Evolutionary conservation across 2,888 invertebrate species (phyloP).

Genomic region (Tipula helvola): DNA sequence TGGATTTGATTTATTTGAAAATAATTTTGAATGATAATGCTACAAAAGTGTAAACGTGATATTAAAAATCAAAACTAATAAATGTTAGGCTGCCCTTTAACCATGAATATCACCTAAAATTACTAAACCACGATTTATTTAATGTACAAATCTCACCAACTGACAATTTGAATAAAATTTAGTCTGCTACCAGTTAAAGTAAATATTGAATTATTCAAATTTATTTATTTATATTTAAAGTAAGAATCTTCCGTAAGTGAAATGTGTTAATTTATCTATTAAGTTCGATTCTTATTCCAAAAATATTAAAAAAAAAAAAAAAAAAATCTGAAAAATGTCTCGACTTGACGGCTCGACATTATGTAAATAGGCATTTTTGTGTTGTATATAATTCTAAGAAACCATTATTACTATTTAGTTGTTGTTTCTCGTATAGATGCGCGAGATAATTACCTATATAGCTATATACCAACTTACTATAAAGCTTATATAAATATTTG

Average conservation of each 20-base stretch:
- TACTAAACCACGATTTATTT: background rate
- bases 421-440: background rate
- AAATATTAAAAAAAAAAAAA: background rate
- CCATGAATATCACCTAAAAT: background rate
- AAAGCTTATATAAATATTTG: background rate
- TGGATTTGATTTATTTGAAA: too few relatives aligned
- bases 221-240: background rate
- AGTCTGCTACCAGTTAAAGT: background rate
- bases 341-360: background rate
- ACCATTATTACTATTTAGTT: background rate
- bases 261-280: slow-evolving; percentile 4
- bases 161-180: background rate
- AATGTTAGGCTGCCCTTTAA: too few relatives aligned
- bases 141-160: background rate
- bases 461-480: background rate
- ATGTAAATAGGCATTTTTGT: background rate
- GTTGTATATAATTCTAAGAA: background rate
- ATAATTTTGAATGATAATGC: too few relatives aligned
- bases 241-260: background rate
- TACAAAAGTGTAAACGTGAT: too few relatives aligned
- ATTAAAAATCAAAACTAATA: too few relatives aligned
- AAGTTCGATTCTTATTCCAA: background rate
- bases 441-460: background rate
- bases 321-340: background rate
- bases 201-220: background rate